Conservation (phyloP, 2,113 vertebrate species). For the Macaca fascicularis region DNA sequence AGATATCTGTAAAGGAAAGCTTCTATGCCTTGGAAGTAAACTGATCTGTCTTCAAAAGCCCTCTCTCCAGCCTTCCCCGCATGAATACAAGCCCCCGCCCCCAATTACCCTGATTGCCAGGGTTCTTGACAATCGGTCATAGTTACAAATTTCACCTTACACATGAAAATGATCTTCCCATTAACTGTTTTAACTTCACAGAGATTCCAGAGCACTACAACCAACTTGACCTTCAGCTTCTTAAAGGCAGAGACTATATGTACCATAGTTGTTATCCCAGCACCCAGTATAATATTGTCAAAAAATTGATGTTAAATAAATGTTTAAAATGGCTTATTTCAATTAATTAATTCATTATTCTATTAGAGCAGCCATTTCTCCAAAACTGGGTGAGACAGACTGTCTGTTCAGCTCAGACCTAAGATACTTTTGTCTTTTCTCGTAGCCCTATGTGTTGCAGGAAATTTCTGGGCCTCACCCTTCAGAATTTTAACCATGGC, state of each 20-base stretch:
- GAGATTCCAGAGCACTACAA: not conserved
- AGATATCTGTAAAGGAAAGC: not conserved
- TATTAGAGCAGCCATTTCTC: not conserved
- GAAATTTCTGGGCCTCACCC: not conserved
- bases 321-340: not conserved
- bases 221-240: not conserved
- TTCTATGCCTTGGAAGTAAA: not conserved
- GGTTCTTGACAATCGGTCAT: not conserved
- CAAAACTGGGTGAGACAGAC: not conserved
- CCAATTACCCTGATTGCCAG: not conserved
- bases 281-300: not conserved
- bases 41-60: not conserved
- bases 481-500: not conserved
- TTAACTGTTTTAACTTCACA: conserved; percentile 23
- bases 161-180: not conserved
- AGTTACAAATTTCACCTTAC: not conserved
- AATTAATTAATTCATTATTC: not conserved
- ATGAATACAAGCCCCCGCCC: not conserved
- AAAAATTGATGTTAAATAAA: not conserved
- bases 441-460: not conserved
- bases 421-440: not conserved
- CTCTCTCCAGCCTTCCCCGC: not conserved
- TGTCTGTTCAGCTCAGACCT: not conserved
- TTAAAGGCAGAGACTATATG: not conserved
- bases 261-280: not conserved